Base-by-base conservation (phyloP, 1,140 invertebrate genomes). In the Drosophila orena region DNA sequence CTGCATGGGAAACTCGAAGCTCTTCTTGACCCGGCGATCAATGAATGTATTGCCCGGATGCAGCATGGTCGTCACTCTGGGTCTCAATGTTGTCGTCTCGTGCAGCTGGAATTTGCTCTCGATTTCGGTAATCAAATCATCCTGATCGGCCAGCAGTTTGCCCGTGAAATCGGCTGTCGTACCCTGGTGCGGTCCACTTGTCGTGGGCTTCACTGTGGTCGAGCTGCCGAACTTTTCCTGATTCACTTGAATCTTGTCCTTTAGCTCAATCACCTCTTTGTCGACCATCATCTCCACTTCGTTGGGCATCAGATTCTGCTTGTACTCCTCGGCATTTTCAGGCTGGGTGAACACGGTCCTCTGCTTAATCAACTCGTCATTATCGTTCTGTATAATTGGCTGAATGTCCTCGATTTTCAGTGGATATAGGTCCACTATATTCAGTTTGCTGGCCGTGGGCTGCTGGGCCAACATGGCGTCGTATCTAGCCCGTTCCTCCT, bases 1-100 rank as follows among this genome's bases (percentile, higher is more conserved):
- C 57, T 79, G 86, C 70, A 81, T 62, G 6, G 91, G 90, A 58
- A 91, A 91, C 46, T 91, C 90, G 20, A 92, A 92, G 69, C 88
- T 92, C 50, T 92, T 92, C 77, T 92, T 92, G 5, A 92, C 91
- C 6, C 91, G 72, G 2, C 91, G 70, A 64, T 92, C 91, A 35
- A 92, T 90, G 47, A 79, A 91, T 10, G 62, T 77, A 14, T 90
- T 66, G 3, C 73, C 86, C 8, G 71, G 58, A 12, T 53, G 37
- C 0, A 80, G 65, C 3, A 22, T 46, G 2, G 62, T 15, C 12
- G 37, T 37, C 0, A 55, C 24, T 4, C 43, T 78, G 5, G 77
- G 15, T 4, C 12, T 22, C 0, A 22, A 15, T 0, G 68, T 76
- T 14, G 77, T 90, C 0, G 78, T 77, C 44, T 92, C 89, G n/a